Evolutionary conservation across 2,797 vertebrate species (phyloP).

Genomic region (Sebastes variabilis): DNA sequence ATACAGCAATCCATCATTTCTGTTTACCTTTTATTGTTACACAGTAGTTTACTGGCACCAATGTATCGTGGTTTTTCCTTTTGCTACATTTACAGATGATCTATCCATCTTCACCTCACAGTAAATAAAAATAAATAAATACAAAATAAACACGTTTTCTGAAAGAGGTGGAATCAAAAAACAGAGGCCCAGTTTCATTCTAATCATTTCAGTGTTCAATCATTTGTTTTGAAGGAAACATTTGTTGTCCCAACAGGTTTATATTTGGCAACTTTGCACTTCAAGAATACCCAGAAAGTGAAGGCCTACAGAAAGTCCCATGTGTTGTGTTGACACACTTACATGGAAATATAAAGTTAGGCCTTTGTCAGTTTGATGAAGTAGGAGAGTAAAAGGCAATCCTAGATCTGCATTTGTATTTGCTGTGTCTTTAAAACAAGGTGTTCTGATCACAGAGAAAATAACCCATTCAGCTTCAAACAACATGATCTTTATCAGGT

Average conservation of each 20-base stretch:
- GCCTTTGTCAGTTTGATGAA: slow-evolving; percentile 23
- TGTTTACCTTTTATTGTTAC: slow-evolving; percentile 81
- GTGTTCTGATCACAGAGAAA: slow-evolving; percentile 20
- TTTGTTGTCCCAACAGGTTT: slow-evolving; percentile 1
- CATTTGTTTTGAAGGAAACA: slow-evolving; percentile 36
- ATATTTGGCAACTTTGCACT: slow-evolving; percentile 81
- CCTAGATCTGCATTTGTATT: slow-evolving; percentile 12
- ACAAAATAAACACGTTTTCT: slow-evolving; percentile 73
- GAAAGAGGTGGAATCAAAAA: slow-evolving; percentile 57
- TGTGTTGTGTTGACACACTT: slow-evolving; percentile 19
- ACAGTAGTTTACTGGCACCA: slow-evolving; percentile 82
- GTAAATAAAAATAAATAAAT: slow-evolving; percentile 82
- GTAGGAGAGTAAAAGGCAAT: slow-evolving; percentile 39
- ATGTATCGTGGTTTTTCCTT: slow-evolving; percentile 74
- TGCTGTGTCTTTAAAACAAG: slow-evolving; percentile 21
- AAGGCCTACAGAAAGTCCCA: slow-evolving; percentile 36
- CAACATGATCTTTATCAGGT: slow-evolving; percentile 13
- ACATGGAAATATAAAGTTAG: slow-evolving; percentile 7
- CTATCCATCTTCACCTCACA: slow-evolving; percentile 75
- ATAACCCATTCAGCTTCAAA: slow-evolving; percentile 26
- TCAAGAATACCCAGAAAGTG: slow-evolving; percentile 66
- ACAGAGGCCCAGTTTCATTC: slow-evolving; percentile 38
- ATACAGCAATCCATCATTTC: not conserved
- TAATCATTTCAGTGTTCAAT: slow-evolving; percentile 56
- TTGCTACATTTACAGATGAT: slow-evolving; percentile 86